phyloP scores from a whole-genome alignment of 2,888 invertebrate species.

The Autographa pulchrina region DNA sequence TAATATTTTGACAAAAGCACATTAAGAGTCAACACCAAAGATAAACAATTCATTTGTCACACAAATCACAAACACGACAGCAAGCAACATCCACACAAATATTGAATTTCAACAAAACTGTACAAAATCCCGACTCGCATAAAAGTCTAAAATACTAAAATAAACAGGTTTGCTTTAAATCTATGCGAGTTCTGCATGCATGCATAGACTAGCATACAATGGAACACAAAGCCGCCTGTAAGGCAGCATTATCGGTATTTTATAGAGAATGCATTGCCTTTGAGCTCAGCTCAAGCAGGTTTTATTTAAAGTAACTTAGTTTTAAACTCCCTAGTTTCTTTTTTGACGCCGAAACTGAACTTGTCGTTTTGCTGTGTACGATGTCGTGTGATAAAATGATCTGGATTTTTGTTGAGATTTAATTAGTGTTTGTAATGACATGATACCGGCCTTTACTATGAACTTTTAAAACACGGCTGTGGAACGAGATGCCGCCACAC shows the following conservation, averaged over 20 bases:
- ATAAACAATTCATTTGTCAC: neutral
- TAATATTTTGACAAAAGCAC: too few species aligned
- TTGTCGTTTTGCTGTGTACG: constrained; percentile 21
- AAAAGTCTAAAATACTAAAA: constrained; percentile 68
- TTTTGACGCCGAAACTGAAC: constrained; percentile 43
- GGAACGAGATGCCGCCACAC: too few species aligned
- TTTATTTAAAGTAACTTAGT: constrained; percentile 61
- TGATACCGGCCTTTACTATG: neutral
- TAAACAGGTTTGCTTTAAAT: constrained; percentile 69
- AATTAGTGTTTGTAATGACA: neutral
- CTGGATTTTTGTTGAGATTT: neutral
- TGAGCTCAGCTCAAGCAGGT: constrained; percentile 51
- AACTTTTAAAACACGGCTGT: too few species aligned
- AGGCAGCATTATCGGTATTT: constrained; percentile 72
- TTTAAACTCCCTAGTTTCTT: constrained; percentile 35
- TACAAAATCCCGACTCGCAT: constrained; percentile 59
- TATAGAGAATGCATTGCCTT: constrained; percentile 69
- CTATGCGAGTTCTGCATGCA: constrained; percentile 62
- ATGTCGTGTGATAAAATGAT: constrained; percentile 5
- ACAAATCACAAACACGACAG: constrained; percentile 19
- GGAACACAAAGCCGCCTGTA: constrained; percentile 64
- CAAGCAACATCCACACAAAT: constrained; percentile 25
- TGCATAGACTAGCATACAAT: constrained; percentile 60
- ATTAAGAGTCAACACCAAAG: neutral
- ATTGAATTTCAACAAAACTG: constrained; percentile 55